Percentiles rank a stretch among this genome's conserved stretches.
Evolutionary conservation across 92 coral and sea anemone genomes (phyloP).

Genomic region (Metridium senile): DNA sequence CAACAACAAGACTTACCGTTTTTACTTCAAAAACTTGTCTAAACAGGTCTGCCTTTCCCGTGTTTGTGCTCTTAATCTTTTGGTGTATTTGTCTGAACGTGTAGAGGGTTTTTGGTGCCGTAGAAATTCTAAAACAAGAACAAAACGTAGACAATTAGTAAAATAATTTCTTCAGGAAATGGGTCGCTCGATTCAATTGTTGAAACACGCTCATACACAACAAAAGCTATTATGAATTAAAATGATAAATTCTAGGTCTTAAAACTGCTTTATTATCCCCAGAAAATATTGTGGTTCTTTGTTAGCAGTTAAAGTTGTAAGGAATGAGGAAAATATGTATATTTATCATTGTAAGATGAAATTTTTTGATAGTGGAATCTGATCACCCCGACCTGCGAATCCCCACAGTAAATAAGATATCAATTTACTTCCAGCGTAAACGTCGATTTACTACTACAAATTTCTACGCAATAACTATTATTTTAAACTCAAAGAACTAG

Average conservation of each 20-base stretch:
- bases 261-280: not conserved
- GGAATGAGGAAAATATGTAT: not conserved
- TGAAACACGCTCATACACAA: not conserved
- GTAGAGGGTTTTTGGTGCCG: slow-evolving; percentile 30
- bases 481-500: not conserved
- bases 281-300: not conserved
- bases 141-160: not conserved
- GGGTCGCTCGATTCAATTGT: not conserved
- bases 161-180: not conserved
- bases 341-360: not conserved
- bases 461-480: not conserved
- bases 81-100: slow-evolving; percentile 4
- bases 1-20: slow-evolving; percentile 1
- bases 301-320: not conserved
- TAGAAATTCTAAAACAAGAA: slow-evolving; percentile 19
- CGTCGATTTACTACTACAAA: not conserved
- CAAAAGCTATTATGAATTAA: not conserved
- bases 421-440: not conserved
- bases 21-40: slow-evolving; percentile 43
- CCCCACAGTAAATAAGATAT: slow-evolving; percentile 4
- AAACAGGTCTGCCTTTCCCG: slow-evolving; percentile 35
- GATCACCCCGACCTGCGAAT: not conserved
- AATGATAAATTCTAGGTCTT: no score
- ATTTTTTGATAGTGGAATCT: not conserved
- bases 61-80: not conserved